Evolutionary conservation across 2,113 vertebrate species (phyloP).

Genomic region (Sceloporus undulatus): DNA sequence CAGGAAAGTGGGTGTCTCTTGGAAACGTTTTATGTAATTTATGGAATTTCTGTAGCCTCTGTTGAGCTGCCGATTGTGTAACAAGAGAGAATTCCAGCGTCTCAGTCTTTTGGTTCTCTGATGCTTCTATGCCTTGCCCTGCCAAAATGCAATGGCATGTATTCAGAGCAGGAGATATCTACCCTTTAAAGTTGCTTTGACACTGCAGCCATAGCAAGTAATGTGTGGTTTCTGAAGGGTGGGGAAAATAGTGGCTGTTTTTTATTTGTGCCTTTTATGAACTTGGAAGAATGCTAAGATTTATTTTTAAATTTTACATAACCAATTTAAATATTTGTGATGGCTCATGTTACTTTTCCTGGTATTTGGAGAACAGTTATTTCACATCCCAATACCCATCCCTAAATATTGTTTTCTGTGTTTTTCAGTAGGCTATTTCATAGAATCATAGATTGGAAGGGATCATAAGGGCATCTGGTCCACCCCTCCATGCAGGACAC

Average conservation of each 20-base stretch:
- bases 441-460: too few species aligned
- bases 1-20: conserved; percentile 17
- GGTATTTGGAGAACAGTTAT: conserved; percentile 44
- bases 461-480: too few species aligned
- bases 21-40: conserved; percentile 13
- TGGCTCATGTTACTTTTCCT: conserved; percentile 51
- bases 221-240: conserved; percentile 14
- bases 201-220: conserved; percentile 11
- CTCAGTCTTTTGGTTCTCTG: conserved; percentile 17
- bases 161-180: conserved; percentile 27
- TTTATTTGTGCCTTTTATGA: conserved; percentile 55
- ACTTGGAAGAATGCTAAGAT: conserved; percentile 32
- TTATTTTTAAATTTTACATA: conserved; percentile 66
- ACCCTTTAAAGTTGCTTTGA: conserved; percentile 23
- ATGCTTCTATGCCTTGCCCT: background rate
- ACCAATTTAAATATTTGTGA: conserved; percentile 57
- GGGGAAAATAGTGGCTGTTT: conserved; percentile 1
- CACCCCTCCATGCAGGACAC: too few species aligned
- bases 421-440: conserved; percentile 24
- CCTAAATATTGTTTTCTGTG: conserved; percentile 27
- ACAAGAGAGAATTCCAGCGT: background rate
- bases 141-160: conserved; percentile 43
- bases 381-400: conserved; percentile 18
- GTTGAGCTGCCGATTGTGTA: conserved; percentile 4
- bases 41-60: conserved; percentile 11